Evolutionary conservation across 2,888 invertebrate species (phyloP).

Genomic region (Harpalus rufipes): DNA sequence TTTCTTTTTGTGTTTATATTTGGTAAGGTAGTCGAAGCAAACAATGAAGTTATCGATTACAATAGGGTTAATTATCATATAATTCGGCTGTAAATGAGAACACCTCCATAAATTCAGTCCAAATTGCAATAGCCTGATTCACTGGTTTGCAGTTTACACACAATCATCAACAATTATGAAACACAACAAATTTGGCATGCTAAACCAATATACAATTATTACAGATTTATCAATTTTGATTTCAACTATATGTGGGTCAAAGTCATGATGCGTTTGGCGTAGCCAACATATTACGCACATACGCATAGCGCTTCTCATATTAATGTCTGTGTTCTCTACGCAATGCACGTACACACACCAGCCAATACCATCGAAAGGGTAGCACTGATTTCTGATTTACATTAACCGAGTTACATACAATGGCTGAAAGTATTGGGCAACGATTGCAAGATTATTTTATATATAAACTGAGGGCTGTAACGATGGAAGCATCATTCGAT

Average conservation of each 20-base stretch:
- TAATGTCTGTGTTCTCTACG: conserved; percentile 25
- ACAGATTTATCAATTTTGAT: conserved; percentile 44
- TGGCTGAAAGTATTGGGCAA: background rate
- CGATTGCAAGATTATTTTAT: conserved; percentile 21
- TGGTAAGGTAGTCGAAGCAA: background rate
- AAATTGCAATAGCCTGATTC: conserved; percentile 5
- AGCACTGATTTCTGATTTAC: conserved; percentile 33
- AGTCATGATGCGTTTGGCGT: conserved; percentile 39
- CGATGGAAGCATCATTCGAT: conserved; percentile 46
- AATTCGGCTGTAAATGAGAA: background rate
- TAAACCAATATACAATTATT: conserved; percentile 22
- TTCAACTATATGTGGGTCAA: conserved; percentile 44
- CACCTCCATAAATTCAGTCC: background rate
- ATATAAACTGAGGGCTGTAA: conserved; percentile 35
- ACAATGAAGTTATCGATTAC: background rate
- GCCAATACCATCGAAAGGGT: conserved; percentile 4
- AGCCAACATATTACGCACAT: conserved; percentile 39
- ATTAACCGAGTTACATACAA: background rate
- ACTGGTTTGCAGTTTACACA: background rate
- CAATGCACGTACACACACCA: conserved; percentile 13
- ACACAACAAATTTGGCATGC: conserved; percentile 21
- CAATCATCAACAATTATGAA: conserved; percentile 22
- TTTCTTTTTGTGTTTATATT: no score
- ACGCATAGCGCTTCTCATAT: conserved; percentile 33
- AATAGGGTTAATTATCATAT: background rate